Evolutionary conservation across 2,888 invertebrate genomes (phyloP).

Genomic region (Tenthredo distinguenda): DNA sequence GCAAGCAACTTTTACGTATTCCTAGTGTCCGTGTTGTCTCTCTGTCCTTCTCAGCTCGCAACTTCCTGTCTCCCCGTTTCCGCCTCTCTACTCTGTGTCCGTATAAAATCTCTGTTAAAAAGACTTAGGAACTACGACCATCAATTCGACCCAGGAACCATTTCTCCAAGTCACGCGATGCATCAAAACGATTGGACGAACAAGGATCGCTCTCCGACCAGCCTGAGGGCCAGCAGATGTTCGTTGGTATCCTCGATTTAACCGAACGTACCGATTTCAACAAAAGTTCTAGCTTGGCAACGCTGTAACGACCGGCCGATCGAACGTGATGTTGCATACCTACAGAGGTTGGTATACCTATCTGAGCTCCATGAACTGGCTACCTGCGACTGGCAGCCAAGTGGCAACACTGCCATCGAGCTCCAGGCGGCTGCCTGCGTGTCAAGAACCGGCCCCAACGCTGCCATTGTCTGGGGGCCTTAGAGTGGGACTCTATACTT

Average conservation of each 20-base stretch:
- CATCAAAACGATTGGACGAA: conserved; percentile 67
- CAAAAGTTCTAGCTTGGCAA: conserved; percentile 56
- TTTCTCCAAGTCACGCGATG: conserved; percentile 75
- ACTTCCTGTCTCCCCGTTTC: conserved; percentile 22
- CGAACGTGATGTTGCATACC: conserved; percentile 13
- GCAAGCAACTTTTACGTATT: conserved; percentile 21
- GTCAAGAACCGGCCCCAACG: conserved; percentile 75
- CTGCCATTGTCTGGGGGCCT: conserved; percentile 72
- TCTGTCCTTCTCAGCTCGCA: not conserved
- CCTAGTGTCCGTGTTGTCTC: not conserved
- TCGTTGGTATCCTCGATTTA: conserved; percentile 60
- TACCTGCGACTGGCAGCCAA: conserved; percentile 46
- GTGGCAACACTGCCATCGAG: conserved; percentile 56
- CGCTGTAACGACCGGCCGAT: conserved; percentile 55
- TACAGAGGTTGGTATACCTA: not conserved
- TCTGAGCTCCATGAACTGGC: conserved; percentile 26
- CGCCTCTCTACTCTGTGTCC: not conserved
- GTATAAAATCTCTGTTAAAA: not conserved
- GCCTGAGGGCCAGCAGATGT: conserved; percentile 76
- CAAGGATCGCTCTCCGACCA: conserved; percentile 55
- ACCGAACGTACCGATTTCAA: not conserved
- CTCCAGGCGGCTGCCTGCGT: conserved; percentile 62
- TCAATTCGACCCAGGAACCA: conserved; percentile 36
- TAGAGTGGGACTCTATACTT: conserved; percentile 50
- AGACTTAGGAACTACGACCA: not conserved